Conservation (phyloP, 2,113 vertebrate species). For the Eulemur rufifrons region DNA sequence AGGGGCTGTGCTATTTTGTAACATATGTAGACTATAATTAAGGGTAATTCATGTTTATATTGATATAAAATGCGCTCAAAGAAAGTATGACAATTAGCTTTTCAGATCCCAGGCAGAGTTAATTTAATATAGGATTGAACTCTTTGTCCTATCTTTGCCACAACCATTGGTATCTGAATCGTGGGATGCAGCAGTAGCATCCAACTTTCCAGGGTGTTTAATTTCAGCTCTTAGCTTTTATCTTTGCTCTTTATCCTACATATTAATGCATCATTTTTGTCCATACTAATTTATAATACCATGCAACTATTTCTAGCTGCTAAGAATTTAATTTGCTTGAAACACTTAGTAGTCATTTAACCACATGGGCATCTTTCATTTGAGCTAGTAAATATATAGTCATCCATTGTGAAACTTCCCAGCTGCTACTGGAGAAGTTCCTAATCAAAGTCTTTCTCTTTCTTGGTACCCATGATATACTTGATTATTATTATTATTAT, state of each 20-base stretch:
- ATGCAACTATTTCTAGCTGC: not conserved
- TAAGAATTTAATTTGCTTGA: constrained; percentile 29
- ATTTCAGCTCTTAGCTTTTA: constrained; percentile 31
- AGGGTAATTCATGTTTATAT: not conserved
- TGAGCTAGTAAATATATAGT: not conserved
- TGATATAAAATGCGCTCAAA: not conserved
- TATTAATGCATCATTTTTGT: not conserved
- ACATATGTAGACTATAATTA: not conserved
- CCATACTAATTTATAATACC: not conserved
- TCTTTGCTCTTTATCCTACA: not conserved
- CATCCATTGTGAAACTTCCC: not conserved
- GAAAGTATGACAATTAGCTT: not conserved
- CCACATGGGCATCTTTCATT: not conserved
- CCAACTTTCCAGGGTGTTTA: not conserved
- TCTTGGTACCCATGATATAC: not conserved
- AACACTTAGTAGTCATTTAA: not conserved
- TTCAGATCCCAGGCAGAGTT: not conserved
- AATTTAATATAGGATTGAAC: not conserved
- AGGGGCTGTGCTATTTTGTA: constrained; percentile 1
- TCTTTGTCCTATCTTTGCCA: not conserved
- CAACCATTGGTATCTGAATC: not conserved
- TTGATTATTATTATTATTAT: not conserved
- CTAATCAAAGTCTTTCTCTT: not conserved
- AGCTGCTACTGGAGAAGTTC: not conserved
- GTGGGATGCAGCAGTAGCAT: not conserved